Evolutionary conservation across 2,888 invertebrate genomes (phyloP).

Genomic region (Xestia rhomboidea): DNA sequence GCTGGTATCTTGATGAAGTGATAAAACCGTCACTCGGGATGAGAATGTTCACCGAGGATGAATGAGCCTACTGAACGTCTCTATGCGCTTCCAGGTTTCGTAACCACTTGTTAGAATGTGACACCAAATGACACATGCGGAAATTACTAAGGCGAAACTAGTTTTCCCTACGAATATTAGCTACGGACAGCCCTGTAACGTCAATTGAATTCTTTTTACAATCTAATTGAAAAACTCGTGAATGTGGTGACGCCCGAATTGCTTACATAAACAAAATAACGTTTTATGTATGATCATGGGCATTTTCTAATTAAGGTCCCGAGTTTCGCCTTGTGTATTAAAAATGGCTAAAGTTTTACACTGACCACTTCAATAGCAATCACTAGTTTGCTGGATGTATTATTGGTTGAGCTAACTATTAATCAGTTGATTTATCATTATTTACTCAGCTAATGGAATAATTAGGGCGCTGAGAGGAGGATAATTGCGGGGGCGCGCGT

Average conservation of each 20-base stretch:
- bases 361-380: constrained; percentile 50
- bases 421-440: constrained; percentile 84
- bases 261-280: constrained; percentile 67
- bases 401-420: constrained; percentile 69
- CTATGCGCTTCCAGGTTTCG: constrained; percentile 37
- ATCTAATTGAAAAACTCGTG: constrained; percentile 78
- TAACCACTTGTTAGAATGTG: constrained; percentile 62
- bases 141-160: constrained; percentile 16
- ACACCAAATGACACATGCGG: constrained; percentile 17
- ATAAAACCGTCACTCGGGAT: constrained; percentile 80
- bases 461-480: constrained; percentile 79
- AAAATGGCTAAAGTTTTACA: constrained; percentile 29
- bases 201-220: constrained; percentile 74
- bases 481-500: constrained; percentile 76
- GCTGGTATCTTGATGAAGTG: constrained; percentile 87
- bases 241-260: constrained; percentile 71
- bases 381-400: constrained; percentile 37
- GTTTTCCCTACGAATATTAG: constrained; percentile 23
- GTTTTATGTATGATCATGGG: constrained; percentile 41
- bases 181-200: constrained; percentile 72
- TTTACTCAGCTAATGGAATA: constrained; percentile 88
- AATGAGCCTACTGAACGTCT: constrained; percentile 56
- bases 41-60: constrained; percentile 67
- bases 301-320: constrained; percentile 11
- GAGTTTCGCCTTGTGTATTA: constrained; percentile 3